Percentiles rank a stretch among this genome's conserved stretches.
Conservation (phyloP, 2,113 vertebrate species). For the Neopipo cinnamomea region DNA sequence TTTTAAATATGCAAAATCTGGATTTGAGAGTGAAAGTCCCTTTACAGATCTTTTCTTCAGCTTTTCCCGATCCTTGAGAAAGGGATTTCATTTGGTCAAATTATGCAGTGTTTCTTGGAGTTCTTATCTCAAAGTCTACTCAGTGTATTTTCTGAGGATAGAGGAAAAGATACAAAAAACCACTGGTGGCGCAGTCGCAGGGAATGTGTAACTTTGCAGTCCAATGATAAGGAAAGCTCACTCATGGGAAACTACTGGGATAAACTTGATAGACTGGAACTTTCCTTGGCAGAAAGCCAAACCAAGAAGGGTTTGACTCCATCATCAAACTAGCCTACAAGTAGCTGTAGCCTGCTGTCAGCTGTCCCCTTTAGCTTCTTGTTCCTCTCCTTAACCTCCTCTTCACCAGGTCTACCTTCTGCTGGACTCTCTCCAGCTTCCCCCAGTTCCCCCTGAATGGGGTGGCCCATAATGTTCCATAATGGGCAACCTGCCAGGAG, state of each 20-base stretch:
- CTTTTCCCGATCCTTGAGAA: not conserved
- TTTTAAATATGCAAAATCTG: not conserved
- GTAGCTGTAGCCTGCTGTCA: not conserved
- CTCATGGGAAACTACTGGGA: not conserved
- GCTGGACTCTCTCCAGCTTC: not conserved
- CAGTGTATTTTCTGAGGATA: not conserved
- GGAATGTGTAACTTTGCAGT: not conserved
- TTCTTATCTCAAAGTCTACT: not conserved
- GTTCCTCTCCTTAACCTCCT: not conserved
- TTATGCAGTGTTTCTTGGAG: not conserved
- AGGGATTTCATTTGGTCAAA: not conserved
- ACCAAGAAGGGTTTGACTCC: not conserved
- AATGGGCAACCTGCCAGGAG: not conserved
- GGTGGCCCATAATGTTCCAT: not conserved
- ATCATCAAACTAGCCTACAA: not conserved
- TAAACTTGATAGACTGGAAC: not conserved
- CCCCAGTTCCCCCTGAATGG: not conserved
- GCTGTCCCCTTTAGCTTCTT: not conserved
- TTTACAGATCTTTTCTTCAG: not conserved
- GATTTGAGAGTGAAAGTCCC: not conserved
- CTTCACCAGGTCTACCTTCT: not conserved
- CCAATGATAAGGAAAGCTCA: not conserved
- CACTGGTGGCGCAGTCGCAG: not conserved
- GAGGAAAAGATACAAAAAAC: not conserved
- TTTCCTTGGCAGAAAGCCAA: not conserved